These are phyloP conservation scores for Macrotus californicus DNA, from an alignment of 2,113 vertebrate genomes.

Conservation along the genomic window DNA sequence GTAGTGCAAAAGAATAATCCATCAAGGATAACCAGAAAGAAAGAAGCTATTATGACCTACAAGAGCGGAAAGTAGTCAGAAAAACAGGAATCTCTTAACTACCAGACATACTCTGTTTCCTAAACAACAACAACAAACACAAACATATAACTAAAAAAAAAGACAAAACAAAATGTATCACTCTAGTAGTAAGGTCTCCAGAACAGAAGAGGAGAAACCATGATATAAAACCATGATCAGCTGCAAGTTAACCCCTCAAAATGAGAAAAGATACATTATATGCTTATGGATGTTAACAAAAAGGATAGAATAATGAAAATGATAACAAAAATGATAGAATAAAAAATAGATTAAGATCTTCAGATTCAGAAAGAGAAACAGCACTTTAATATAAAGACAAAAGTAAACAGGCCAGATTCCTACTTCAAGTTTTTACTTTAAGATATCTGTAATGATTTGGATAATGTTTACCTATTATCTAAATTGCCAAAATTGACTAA, in stretches of 20 bases:
- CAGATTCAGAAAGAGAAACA: not conserved
- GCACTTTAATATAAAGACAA: not conserved
- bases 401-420: not conserved
- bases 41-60: not conserved
- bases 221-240: not conserved
- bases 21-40: not conserved
- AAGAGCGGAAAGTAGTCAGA: not conserved
- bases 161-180: not conserved
- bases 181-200: not conserved
- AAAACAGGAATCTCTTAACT: not conserved
- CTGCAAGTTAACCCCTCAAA: accelerated
- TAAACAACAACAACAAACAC: not conserved
- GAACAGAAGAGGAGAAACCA: not conserved
- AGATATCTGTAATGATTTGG: not conserved
- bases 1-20: not conserved
- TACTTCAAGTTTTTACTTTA: not conserved
- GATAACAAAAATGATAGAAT: not conserved
- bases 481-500: not conserved
- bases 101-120: not conserved
- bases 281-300: not conserved
- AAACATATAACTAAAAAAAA: not conserved
- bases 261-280: not conserved
- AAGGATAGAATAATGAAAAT: too few species aligned
- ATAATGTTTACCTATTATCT: not conserved
- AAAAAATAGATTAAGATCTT: not conserved